Evolutionary conservation across 2,797 vertebrate species (phyloP).

Genomic region (Tokudaia muenninki): DNA sequence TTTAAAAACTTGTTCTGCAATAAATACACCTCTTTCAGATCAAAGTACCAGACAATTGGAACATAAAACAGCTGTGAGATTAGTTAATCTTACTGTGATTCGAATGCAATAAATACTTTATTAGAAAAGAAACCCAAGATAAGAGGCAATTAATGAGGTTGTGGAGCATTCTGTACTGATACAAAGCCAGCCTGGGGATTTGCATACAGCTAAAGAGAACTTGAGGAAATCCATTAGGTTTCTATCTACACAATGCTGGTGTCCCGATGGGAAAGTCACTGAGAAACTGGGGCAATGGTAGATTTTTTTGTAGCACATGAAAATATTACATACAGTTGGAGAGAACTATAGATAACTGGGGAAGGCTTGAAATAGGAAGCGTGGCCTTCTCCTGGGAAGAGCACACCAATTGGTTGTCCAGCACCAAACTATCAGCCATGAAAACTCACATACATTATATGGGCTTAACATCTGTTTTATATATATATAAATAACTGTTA

Average conservation of each 20-base stretch:
- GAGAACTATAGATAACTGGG: not conserved
- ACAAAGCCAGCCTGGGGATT: slow-evolving; percentile 68
- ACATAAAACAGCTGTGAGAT: slow-evolving; percentile 74
- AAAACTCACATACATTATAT: not conserved
- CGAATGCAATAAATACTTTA: slow-evolving; percentile 68
- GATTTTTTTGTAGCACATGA: not conserved
- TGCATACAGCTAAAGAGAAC: not conserved
- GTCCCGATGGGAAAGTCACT: not conserved
- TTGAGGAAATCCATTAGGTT: slow-evolving; percentile 59
- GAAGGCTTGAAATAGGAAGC: not conserved
- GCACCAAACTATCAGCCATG: not conserved
- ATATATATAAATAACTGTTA: not conserved
- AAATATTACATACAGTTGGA: not conserved
- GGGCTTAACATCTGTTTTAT: not conserved
- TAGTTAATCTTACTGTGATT: slow-evolving; percentile 61
- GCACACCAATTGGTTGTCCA: not conserved
- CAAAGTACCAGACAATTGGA: slow-evolving; percentile 42
- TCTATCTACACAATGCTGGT: slow-evolving; percentile 52
- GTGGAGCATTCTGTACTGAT: slow-evolving; percentile 5
- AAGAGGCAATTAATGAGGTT: slow-evolving; percentile 74
- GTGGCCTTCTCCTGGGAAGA: not conserved
- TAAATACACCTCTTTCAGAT: slow-evolving; percentile 66
- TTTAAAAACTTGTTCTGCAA: slow-evolving; percentile 49
- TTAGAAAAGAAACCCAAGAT: slow-evolving; percentile 78
- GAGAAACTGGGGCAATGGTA: not conserved